Conservation (phyloP, 1,140 invertebrate genomes). For the Cardiocondyla obscurior region DNA sequence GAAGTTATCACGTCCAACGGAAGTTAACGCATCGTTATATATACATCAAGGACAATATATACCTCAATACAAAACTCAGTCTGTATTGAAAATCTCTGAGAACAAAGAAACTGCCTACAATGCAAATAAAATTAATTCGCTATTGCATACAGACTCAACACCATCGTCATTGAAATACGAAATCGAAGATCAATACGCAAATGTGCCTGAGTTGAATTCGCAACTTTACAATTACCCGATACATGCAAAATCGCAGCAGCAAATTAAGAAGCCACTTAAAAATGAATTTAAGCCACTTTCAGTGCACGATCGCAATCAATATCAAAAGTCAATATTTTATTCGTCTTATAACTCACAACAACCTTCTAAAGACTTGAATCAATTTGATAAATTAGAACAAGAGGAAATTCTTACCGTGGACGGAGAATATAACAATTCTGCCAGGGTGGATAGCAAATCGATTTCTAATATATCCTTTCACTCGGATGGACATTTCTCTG, state of each 20-base stretch:
- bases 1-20: not conserved
- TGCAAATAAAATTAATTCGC: slow-evolving; percentile 51
- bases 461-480: slow-evolving; percentile 21
- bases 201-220: not conserved
- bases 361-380: not conserved
- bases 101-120: slow-evolving; percentile 22
- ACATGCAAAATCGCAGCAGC: not conserved
- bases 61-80: slow-evolving; percentile 27
- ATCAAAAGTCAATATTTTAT: slow-evolving; percentile 28
- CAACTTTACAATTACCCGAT: not conserved
- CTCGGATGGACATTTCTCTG: not conserved
- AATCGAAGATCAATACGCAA: not conserved
- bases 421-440: not conserved
- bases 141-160: slow-evolving; percentile 9
- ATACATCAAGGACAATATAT: not conserved
- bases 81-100: not conserved
- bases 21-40: slow-evolving; percentile 39
- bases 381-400: not conserved
- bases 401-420: slow-evolving; percentile 3
- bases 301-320: not conserved
- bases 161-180: not conserved
- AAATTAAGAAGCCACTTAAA: not conserved
- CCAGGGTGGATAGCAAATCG: slow-evolving; percentile 1
- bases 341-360: slow-evolving; percentile 4
- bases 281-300: not conserved